Evolutionary conservation across 1,140 invertebrate species (phyloP), one percentile per base, ranked within the genome.

Genomic region (Chionoecetes opilio): DNA sequence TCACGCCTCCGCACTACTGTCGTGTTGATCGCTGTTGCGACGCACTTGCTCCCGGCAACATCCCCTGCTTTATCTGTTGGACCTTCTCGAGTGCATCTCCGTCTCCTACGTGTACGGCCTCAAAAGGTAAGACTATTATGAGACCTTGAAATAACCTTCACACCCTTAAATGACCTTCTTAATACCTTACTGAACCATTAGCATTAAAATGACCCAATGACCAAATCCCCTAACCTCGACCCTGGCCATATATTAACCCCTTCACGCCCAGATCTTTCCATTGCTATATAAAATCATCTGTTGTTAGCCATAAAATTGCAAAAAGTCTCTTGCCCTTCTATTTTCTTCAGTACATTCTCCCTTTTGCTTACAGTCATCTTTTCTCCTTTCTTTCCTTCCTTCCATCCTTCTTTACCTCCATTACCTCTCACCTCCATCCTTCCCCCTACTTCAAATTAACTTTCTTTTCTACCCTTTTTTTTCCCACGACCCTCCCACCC

Each of bases 21-120:
- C 53, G 6, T 63, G 31, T 26, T 95, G 95, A 95, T 53, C 46
- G 86, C 96, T 97, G 38, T 96, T 98, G 98, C 98, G 96, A 97
- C 97, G 0, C n/a, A 97, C 99, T 32, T 99, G 99, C 97, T 97
- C 98, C 98, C 96, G 99, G 99, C n/a, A 99, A 99, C 96, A 99
- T 99, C 97, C 99, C 0, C 97, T 99, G 35, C 98, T 99, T 92
- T 17, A 53, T 53, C 99, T 99, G 96, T 99, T 99, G 53, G 99
- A 99, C 0, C 98, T 99, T 95, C 99, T 98, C 96, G 99, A 99
- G 97, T 99, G 99, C 96, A 97, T 99, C 85, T 98, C 98, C 0
- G 99, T 99, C 8, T 98, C 99, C n/a, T 99, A 99, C 96, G 98
- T 99, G 0, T 99, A 99, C 97, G 99, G 99, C 21, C 98, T 99